Base-by-base conservation (phyloP, 2,888 invertebrate genomes). In the Drosophila merina region DNA sequence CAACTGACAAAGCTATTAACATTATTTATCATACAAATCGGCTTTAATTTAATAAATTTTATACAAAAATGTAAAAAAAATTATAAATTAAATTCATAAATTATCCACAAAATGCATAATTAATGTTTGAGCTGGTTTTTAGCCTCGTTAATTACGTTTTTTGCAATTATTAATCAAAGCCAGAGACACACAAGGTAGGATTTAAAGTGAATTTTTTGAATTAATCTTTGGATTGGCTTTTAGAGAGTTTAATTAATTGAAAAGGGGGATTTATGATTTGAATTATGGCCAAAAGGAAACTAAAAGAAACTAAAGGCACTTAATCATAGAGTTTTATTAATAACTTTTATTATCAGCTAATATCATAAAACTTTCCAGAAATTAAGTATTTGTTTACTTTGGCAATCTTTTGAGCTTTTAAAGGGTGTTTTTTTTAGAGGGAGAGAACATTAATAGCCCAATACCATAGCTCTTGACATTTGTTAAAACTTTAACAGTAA, bases 11-110 rank as follows among this genome's bases (percentile, higher is more conserved):
- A 30, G 63, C 54, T 50, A 55, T 72, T 72, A 72, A 20, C 69
- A 69, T 70, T 63, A 72, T 64, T 73, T 64, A 70, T 48, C 54
- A 67, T 40, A 63, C 69, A 30, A 73, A 68, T 68, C 48, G 47
- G 49, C 60, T 68, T 66, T 82, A 64, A 66, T 82, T 79, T 63
- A 38, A 60, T 47, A 67, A 85, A 77, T 80, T 20, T 20, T 68
- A 57, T 66, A 68, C 83, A 79, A 82, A 85, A 73, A 75, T 78
- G 51, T 66, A 31, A 20, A 54, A 57, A 20, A 20, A 2, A 2
- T 20, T 2, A 20, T 2, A 20, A 83, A 56, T 42, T 70, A 59
- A 42, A 36, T 49, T 71, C 14, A 57, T 67, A 57, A 70, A 70
- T 67, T 67, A 58, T 31, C 57, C 40, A 36, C 1, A 64, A 64